Evolutionary conservation across 2,888 invertebrate genomes (phyloP).

Genomic region (Embidobia sp.): DNA sequence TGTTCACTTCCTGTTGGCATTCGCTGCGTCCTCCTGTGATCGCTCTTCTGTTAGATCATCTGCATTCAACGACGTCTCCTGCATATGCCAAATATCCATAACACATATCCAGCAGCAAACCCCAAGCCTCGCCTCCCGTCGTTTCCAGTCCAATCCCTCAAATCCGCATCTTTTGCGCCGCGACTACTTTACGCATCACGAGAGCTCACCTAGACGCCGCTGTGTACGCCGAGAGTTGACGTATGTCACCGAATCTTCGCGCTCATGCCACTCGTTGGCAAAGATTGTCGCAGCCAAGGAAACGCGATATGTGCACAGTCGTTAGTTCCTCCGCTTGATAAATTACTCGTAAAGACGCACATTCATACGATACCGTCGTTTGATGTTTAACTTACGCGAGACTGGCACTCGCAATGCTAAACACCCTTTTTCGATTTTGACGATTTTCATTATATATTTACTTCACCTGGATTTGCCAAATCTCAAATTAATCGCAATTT

Average conservation of each 20-base stretch:
- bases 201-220: conserved; percentile 58
- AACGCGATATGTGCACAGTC: conserved; percentile 57
- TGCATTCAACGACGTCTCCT: conserved; percentile 73
- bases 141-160: conserved; percentile 64
- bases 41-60: conserved; percentile 80
- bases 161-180: conserved; percentile 74
- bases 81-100: conserved; percentile 68
- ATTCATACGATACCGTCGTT: conserved; percentile 4
- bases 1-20: conserved; percentile 57
- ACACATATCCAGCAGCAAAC: conserved; percentile 45
- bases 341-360: conserved; percentile 45
- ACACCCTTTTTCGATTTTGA: not conserved
- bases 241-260: conserved; percentile 55
- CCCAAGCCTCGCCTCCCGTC: conserved; percentile 4
- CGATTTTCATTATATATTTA: not conserved
- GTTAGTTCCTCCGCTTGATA: conserved; percentile 54
- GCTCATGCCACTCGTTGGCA: conserved; percentile 44
- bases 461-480: too few relatives aligned
- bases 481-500: too few relatives aligned
- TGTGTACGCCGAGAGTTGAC: conserved; percentile 39
- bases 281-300: conserved; percentile 62
- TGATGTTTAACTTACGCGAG: conserved; percentile 29
- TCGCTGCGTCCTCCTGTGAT: conserved; percentile 78
- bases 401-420: too few relatives aligned
- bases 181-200: conserved; percentile 72